Base-by-base conservation (phyloP, 2,888 invertebrate genomes). In the Alitta virens region DNA sequence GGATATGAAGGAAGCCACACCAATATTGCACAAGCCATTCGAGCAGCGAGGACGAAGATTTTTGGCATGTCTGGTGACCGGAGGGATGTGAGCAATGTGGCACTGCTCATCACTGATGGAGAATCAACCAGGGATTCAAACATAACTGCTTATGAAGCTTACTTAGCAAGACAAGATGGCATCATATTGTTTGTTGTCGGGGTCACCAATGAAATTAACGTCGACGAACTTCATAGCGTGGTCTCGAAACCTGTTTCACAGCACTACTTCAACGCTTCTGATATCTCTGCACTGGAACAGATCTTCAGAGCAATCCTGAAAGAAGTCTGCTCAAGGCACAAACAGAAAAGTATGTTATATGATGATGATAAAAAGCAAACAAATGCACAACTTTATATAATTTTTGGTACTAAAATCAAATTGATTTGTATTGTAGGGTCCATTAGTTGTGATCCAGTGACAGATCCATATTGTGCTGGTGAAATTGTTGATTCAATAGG, bases 81-180 rank as follows among this genome's bases (percentile, higher is more conserved):
- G 1, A 57, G 54, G n/a, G 56, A 60, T 25, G 60, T 65, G 2
- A 42, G 53, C 21, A 50, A 65, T 40, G 54, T 65, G 2, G 55
- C 18, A 33, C 55, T 65, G 5, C 26, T 65, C 1, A 49, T 65
- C 50, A 65, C 65, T 3, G 65, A 65, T 54, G 65, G 65, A 2
- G 60, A 63, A 51, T 60, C 56, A 21, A 65, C 60, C 2, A 18
- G 25, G 5, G 62, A 65, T 21, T 24, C 33, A 49, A 53, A 63
- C 42, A 3, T 7, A 43, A 65, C 65, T 3, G 18, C 57, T 2
- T 40, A 43, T 18, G 63, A 63, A 46, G 65, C 65, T 16, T 23
- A 38, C 18, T 27, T 43, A 18, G 60, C 60, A 26, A 63, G 62
- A 33, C 12, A 27, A 5, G 27, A 33, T 14, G 54, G 57, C 3